Evolutionary conservation across 2,888 invertebrate genomes (phyloP), one percentile per base, ranked within the genome.

Genomic region (Dione juno): DNA sequence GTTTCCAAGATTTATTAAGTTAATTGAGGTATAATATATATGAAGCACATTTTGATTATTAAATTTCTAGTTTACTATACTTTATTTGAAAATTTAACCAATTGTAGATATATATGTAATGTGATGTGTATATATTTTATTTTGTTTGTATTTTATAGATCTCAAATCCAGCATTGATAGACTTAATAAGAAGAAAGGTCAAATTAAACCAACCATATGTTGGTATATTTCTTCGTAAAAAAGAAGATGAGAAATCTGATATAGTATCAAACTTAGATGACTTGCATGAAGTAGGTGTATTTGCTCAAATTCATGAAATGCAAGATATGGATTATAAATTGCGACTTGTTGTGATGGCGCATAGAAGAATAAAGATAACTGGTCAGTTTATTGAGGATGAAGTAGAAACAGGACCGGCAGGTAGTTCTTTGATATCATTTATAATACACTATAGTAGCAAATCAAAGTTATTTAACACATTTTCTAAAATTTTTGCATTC

Each of bases 231-330:
- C 93, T 99, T 78, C 98, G 99, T 82, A 98, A 96, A 84, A 96
- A 96, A 81, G 97, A 98, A 82, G 98, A 97, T 77, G 97, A 97
- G 83, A 97, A 98, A 76, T 94, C 95, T 0, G 99, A 99, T 83
- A 94, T 98, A 19, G 97, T 99, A 0, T 94, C 96, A 13, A 96
- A 94, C 67, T 82, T 99, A 37, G 95, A 96, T 73, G 99, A 99
- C 75, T 94, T 99, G 50, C 97, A 99, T 84, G 92, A 95, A 66
- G 95, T 99, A 37, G 99, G 99, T 10, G 98, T 99, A 2, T 99
- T 99, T 89, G 99, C 98, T 10, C 99, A 99, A 92, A 99, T 99
- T 76, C 98, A 98, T 79, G 99, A 99, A 89, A 95, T 99, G 92
- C 98, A 99, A 85, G 99, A 99, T 84, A 94, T 98, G 84, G 99